These are phyloP conservation scores for Calypte anna DNA, from an alignment of 2,113 vertebrate genomes.

Conservation along the genomic window DNA sequence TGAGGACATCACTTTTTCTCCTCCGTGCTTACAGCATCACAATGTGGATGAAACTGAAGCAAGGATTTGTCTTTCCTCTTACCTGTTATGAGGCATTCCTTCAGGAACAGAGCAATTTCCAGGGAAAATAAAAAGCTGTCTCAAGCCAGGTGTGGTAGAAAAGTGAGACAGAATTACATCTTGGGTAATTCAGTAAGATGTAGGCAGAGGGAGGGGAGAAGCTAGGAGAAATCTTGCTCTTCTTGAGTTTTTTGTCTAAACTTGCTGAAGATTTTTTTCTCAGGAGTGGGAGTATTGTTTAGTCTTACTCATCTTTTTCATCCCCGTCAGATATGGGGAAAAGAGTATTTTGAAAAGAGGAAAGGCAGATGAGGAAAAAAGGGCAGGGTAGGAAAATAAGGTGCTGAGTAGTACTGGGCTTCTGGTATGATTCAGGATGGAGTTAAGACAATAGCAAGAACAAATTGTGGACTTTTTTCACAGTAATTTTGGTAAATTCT, in stretches of 20 bases:
- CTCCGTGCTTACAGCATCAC: background rate
- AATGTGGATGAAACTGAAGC: background rate
- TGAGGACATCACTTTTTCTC: background rate
- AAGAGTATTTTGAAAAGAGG: background rate
- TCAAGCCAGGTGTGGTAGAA: background rate
- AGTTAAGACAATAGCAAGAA: fast-evolving
- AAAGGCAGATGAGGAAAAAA: background rate
- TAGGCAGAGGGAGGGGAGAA: background rate
- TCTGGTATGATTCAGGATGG: background rate
- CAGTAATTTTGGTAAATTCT: background rate
- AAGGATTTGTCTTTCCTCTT: background rate
- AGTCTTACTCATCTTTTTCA: background rate
- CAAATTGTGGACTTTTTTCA: background rate
- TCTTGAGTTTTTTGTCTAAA: background rate
- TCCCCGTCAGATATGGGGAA: background rate
- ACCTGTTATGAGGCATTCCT: background rate
- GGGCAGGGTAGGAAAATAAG: background rate
- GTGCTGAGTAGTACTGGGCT: background rate
- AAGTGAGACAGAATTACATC: background rate
- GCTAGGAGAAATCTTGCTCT: background rate
- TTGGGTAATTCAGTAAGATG: background rate
- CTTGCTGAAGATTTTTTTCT: background rate
- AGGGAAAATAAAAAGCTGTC: background rate
- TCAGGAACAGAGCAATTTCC: background rate
- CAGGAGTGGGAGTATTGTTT: background rate